These are phyloP conservation scores for Gnathonemus longibarbis DNA, from an alignment of 2,113 vertebrate species.

Conservation along the genomic window DNA sequence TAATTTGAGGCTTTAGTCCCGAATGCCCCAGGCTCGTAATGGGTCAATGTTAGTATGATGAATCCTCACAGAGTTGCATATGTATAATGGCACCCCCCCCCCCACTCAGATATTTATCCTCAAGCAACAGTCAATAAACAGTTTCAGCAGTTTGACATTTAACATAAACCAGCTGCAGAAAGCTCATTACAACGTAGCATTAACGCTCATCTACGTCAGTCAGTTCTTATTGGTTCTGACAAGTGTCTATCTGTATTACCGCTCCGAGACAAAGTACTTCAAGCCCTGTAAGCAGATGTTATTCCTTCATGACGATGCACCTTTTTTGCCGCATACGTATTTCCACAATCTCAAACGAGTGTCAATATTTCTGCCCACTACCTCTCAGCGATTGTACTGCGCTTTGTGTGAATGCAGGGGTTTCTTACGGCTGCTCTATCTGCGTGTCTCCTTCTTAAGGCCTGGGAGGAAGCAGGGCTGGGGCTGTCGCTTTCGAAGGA, in stretches of 20 bases:
- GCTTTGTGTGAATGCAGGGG: neutral
- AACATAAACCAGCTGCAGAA: neutral
- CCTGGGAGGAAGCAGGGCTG: constrained; percentile 16
- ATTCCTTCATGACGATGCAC: too few species aligned
- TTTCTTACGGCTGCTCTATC: neutral
- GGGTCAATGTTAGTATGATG: neutral
- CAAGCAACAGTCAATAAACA: neutral
- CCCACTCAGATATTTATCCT: neutral
- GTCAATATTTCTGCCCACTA: neutral
- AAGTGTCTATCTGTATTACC: neutral
- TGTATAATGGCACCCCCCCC: neutral
- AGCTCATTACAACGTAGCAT: neutral
- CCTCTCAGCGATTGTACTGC: neutral
- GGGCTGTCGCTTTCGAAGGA: constrained; percentile 31
- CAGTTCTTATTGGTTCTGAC: neutral
- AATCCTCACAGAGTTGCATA: neutral
- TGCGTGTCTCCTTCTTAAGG: neutral
- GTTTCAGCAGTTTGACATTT: neutral
- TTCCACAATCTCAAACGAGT: neutral
- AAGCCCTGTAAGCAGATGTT: neutral
- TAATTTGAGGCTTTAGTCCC: neutral
- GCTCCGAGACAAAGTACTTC: neutral
- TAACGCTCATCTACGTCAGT: neutral
- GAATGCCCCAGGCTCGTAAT: neutral
- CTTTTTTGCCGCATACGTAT: neutral